These are phyloP conservation scores for Trichosurus vulpecula DNA, from an alignment of 2,797 vertebrate species.

Conservation along the genomic window DNA sequence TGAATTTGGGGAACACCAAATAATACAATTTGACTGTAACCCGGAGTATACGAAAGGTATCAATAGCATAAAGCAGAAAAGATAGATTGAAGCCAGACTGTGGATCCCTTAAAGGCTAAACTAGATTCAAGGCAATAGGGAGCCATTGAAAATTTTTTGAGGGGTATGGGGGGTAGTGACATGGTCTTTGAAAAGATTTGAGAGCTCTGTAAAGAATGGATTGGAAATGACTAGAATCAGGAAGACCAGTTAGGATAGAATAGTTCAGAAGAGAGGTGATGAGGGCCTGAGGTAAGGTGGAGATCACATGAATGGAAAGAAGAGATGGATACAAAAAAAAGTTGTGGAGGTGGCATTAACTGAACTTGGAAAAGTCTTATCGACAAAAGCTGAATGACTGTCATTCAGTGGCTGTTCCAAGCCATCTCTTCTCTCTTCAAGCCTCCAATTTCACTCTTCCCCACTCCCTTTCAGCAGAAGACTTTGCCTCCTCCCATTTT, in stretches of 20 bases:
- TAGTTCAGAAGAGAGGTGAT: neutral
- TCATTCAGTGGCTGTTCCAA: neutral
- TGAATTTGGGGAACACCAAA: neutral
- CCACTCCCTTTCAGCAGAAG: neutral
- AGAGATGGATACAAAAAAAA: neutral
- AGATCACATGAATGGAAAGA: neutral
- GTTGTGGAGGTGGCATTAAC: neutral
- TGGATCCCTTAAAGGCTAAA: neutral
- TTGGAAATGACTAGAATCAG: neutral
- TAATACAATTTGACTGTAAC: neutral
- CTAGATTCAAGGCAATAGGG: neutral
- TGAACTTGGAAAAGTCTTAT: neutral
- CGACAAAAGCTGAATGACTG: neutral
- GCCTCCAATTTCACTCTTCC: neutral
- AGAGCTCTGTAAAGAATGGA: neutral
- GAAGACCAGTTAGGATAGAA: neutral
- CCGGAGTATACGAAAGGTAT: neutral
- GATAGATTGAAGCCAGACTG: neutral
- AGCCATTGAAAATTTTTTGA: neutral
- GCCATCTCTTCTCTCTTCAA: neutral
- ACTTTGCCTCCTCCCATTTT: neutral
- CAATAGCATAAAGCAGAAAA: neutral
- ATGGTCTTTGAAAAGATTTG: neutral
- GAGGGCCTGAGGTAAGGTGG: neutral
- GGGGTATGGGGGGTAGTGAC: neutral